Percentiles rank a stretch among this genome's conserved stretches.
Conservation (phyloP, 2,113 vertebrate genomes). For the Chaetodon auriga region DNA sequence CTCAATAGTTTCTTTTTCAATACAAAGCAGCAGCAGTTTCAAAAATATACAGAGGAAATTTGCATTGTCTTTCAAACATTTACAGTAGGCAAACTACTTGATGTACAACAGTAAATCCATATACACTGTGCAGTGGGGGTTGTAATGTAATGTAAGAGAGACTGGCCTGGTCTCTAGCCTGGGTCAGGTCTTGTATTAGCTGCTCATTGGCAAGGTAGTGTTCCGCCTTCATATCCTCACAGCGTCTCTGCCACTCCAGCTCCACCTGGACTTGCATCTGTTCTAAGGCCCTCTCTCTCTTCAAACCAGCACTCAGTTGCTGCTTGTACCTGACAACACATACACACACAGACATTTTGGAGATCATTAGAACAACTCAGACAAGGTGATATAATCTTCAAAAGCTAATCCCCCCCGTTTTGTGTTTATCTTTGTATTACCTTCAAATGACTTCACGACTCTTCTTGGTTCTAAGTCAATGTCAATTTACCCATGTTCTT, state of each 20-base stretch:
- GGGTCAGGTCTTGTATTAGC: constrained; percentile 80
- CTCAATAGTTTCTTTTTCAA: too few species aligned
- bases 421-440: background rate
- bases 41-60: background rate
- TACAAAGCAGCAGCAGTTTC: background rate
- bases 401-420: background rate
- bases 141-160: background rate
- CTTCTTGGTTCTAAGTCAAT: background rate
- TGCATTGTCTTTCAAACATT: background rate
- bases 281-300: constrained; percentile 82
- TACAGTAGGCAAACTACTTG: background rate
- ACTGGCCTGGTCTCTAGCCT: constrained; percentile 86
- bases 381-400: background rate
- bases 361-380: background rate
- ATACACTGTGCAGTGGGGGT: background rate
- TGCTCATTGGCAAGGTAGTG: constrained; percentile 84
- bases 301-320: constrained; percentile 79
- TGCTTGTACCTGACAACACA: constrained; percentile 85
- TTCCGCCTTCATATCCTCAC: constrained; percentile 79
- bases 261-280: constrained; percentile 83
- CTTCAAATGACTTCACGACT: background rate
- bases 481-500: background rate
- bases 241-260: constrained; percentile 87
- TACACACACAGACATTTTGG: background rate
- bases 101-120: background rate